phyloP scores from a whole-genome alignment of 2,797 vertebrate species.

The Myiotriccus ornatus region DNA sequence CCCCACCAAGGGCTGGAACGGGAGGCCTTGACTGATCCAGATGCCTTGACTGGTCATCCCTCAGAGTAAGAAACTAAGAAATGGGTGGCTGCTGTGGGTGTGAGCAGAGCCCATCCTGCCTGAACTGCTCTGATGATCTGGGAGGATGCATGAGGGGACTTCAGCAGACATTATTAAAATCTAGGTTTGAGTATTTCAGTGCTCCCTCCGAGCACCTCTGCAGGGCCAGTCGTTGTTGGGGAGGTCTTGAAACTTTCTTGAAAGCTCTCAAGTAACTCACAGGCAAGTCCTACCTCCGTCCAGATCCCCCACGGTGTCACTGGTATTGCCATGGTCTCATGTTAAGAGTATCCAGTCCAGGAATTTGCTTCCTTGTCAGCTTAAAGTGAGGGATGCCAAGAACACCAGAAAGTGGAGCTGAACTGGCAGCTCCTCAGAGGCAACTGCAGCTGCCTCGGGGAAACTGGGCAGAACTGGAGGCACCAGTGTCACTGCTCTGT shows the following conservation, averaged over 20 bases:
- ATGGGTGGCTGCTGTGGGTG: accelerated
- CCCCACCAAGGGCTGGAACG: not conserved
- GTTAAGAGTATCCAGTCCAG: not conserved
- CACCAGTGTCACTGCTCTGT: not conserved
- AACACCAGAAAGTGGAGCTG: not conserved
- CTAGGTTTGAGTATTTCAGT: not conserved
- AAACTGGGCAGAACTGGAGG: not conserved
- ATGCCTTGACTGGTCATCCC: accelerated
- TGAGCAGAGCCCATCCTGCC: accelerated
- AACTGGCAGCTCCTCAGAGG: not conserved
- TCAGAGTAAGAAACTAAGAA: accelerated
- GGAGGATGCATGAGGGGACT: not conserved
- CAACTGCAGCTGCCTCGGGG: not conserved
- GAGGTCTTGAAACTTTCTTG: not conserved
- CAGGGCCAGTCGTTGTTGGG: not conserved
- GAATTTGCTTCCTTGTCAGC: not conserved
- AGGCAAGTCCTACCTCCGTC: not conserved
- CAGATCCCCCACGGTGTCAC: not conserved
- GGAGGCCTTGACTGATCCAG: not conserved
- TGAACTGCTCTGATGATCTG: not conserved
- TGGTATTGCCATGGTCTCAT: not conserved
- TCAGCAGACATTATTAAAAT: not conserved
- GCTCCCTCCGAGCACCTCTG: not conserved
- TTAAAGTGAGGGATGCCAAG: not conserved
- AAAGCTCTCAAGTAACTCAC: not conserved